Evolutionary conservation across 2,797 vertebrate species (phyloP), one percentile per base, ranked within the genome.

Genomic region (Benthosema pterotum): DNA sequence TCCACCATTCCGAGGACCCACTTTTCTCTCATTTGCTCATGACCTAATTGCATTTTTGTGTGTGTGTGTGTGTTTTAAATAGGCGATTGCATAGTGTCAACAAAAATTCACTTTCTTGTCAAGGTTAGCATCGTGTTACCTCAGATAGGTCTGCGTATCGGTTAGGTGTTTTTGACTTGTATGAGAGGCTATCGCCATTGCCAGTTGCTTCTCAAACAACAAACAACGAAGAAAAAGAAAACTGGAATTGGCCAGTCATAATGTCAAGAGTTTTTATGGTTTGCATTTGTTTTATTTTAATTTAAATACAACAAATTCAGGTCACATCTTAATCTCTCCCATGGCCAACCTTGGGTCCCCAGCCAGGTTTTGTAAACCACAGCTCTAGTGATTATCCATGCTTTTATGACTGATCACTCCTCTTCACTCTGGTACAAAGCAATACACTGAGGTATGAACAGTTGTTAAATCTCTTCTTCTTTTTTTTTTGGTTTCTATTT

Each of bases 361-460:
- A 42, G 59, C 51, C 14, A 17, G 52, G 17, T 15, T 65, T 74
- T 56, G 11, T 15, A 45, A 56, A 69, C 46, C 60, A 22, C 60
- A 53, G 22, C 51, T 53, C 5, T 32, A 53, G 17, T 52, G 51
- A 64, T 22, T 60, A 63, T 60, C 57, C 63, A 47, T 28, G 67
- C 73, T 72, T 38, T 38, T 64, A 57, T 74, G 52, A 70, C 65
- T 54, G 53, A 79, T 58, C 68, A 52, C 65, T 4, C 60, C 59
- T 54, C 55, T 53, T 32, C 46, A 67, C 47, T 74, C 75, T 61
- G 77, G 75, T 74, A 75, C 73, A 63, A 48, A 66, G 60, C 59
- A 72, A 65, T 65, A 72, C 68, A 56, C 74, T 83, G 79, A 86
- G 81, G 80, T 86, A 83, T 82, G 52, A 85, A 73, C 3, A 76